Base-by-base conservation (phyloP, 2,888 invertebrate species). In the Pyrrhia umbra region DNA sequence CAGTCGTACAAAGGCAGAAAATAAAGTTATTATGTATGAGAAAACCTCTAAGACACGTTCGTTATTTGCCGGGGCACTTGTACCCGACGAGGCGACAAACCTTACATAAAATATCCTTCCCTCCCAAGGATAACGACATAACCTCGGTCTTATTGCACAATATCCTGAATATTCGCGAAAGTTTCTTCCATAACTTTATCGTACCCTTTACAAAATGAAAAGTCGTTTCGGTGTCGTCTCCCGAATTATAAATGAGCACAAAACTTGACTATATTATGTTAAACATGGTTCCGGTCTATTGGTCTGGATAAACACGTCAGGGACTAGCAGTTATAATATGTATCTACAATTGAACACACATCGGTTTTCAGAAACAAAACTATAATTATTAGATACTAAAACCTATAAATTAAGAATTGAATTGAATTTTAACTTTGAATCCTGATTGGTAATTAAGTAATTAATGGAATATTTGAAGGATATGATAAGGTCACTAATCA, bases 301-400 rank as follows among this genome's bases (percentile, higher is more conserved):
- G 81, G 43, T 57, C 75, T 57, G 81, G 30, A 70, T 73, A 61
- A 75, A 77, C 75, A 77, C 58, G 73, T 64, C 79, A 75, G 40
- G 61, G 66, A 57, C 66, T 64, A 50, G 21, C 57, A 49, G n/a
- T n/a, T n/a, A n/a, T n/a, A n/a, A n/a, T n/a, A n/a, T n/a, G n/a
- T 59, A 62, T 65, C 75, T 73, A 67, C 70, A 68, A 47, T 25
- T 50, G 69, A 77, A 68, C 42, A 46, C 50, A 71, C 70, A 59
- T 37, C 45, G 18, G 40, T 23, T 67, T 55, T 61, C 59, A 57
- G 15, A 34, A 47, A n/a, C 16, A 40, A 13, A n/a, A 34, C n/a
- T 34, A 34, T 27, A n/a, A n/a, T n/a, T n/a, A n/a, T n/a, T n/a
- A n/a, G n/a, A n/a, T n/a, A n/a, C n/a, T n/a, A n/a, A n/a, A n/a